Evolutionary conservation across 2,888 invertebrate genomes (phyloP), one percentile per base, ranked within the genome.

Genomic region (Hirtodrosophila trivittata): DNA sequence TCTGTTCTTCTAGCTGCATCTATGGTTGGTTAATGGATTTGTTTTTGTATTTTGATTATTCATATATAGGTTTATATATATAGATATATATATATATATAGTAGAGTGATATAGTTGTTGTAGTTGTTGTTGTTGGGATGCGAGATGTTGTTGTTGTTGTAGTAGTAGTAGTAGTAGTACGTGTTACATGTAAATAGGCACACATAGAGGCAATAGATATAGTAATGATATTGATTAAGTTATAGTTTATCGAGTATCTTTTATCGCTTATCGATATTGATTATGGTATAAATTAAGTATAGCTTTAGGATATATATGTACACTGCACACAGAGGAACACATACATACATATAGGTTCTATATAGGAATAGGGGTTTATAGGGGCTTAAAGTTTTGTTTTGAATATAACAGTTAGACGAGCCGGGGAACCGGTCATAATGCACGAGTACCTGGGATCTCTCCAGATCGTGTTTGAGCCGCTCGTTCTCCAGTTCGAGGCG

Each of bases 401-500:
- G n/a, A n/a, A 25, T 25, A 25, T 39, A 38, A 47, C 45, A 14
- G 42, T 10, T 39, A 18, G 12, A 6, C 18, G 28, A 42, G 16
- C 63, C 74, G 51, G 55, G 26, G 60, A 84, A 84, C 73, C 80
- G 87, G 87, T 81, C 65, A 81, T 95, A 82, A 86, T 89, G 86
- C 89, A 89, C 88, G 88, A 90, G 88, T 90, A 91, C 91, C 90
- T 96, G 95, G 45, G 96, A 95, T 83, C 96, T 92, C 90, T 97
- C 97, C 59, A 97, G 90, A 87, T 97, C 97, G 86, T 96, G 95
- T 88, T 95, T 94, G 64, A 97, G 93, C 63, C 97, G 93, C 90
- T 97, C 97, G 86, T 97, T 97, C 90, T 98, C 97, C 77, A 97
- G 92, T 90, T 98, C 97, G 13, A 97, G 92, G 77, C 97, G 93